Conservation (phyloP, 2,888 invertebrate species). For the Caenorhabditis doughertyi region DNA sequence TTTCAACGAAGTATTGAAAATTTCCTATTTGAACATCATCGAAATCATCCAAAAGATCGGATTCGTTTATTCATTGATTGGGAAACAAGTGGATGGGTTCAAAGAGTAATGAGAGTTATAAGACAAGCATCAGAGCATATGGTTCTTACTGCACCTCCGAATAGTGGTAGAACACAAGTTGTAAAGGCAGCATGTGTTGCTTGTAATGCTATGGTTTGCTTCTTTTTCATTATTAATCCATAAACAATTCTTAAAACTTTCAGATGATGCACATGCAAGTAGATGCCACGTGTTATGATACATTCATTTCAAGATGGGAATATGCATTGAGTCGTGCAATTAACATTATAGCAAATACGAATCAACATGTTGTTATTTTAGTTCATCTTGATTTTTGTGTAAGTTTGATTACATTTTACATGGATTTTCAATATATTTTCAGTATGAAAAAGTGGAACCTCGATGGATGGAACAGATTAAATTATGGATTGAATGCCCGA, state of each 20-base stretch:
- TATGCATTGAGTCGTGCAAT: slow-evolving; percentile 65
- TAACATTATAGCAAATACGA: slow-evolving; percentile 65
- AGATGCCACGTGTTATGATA: slow-evolving; percentile 60
- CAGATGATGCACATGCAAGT: slow-evolving; percentile 66
- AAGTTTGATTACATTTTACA: slow-evolving; percentile 15
- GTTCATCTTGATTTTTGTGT: slow-evolving; percentile 75
- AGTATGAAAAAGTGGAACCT: slow-evolving; percentile 73
- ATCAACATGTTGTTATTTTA: slow-evolving; percentile 75
- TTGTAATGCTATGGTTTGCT: slow-evolving; percentile 58
- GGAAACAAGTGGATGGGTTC: slow-evolving; percentile 70
- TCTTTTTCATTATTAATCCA: background rate
- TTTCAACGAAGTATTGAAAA: slow-evolving; percentile 76
- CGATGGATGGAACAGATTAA: slow-evolving; percentile 75
- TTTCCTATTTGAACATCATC: slow-evolving; percentile 75
- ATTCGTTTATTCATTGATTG: slow-evolving; percentile 74
- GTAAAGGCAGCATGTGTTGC: slow-evolving; percentile 68
- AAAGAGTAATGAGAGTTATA: slow-evolving; percentile 72
- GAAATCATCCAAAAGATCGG: slow-evolving; percentile 71
- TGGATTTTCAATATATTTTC: slow-evolving; percentile 13
- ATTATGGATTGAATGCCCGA: slow-evolving; percentile 75
- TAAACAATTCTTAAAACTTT: background rate
- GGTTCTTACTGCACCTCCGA: slow-evolving; percentile 63
- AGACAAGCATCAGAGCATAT: slow-evolving; percentile 76
- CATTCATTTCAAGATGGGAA: slow-evolving; percentile 64
- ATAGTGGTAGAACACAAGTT: slow-evolving; percentile 65